phyloP scores from a whole-genome alignment of 2,888 invertebrate species.

The Dynastes hyllus region DNA sequence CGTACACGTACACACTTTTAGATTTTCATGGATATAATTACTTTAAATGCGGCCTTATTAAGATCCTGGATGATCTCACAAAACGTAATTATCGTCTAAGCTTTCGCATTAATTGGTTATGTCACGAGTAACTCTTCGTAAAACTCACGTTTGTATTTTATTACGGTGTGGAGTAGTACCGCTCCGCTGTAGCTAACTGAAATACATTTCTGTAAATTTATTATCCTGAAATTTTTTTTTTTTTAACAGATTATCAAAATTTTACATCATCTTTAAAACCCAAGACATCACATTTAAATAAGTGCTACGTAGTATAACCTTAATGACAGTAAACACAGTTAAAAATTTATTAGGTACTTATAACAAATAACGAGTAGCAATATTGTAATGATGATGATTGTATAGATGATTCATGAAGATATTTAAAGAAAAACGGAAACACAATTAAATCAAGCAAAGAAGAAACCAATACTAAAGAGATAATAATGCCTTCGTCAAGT shows the following conservation, averaged over 20 bases:
- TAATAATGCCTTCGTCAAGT: too few species aligned
- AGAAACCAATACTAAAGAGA: too few species aligned
- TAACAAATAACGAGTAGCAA: too few species aligned
- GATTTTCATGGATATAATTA: conserved; percentile 43
- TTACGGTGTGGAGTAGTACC: conserved; percentile 6
- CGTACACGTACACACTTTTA: conserved; percentile 27
- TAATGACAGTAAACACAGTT: neutral
- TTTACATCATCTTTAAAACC: conserved; percentile 25
- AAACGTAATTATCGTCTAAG: conserved; percentile 36
- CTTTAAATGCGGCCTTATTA: conserved; percentile 44
- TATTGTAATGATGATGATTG: too few species aligned
- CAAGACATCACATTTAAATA: conserved; percentile 1
- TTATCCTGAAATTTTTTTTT: conserved; percentile 5
- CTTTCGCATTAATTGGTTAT: conserved; percentile 43
- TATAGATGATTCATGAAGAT: too few species aligned
- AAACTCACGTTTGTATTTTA: conserved; percentile 44
- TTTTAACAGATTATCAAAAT: conserved; percentile 33
- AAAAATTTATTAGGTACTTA: too few species aligned
- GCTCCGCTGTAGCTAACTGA: neutral
- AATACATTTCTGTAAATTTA: conserved; percentile 31
- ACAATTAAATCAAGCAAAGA: too few species aligned
- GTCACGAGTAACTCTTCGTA: conserved; percentile 35
- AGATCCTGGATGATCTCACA: conserved; percentile 46
- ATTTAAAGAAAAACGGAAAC: too few species aligned
- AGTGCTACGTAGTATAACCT: neutral